Evolutionary conservation across 2,888 invertebrate species (phyloP).

Genomic region (Cloeon dipterum): DNA sequence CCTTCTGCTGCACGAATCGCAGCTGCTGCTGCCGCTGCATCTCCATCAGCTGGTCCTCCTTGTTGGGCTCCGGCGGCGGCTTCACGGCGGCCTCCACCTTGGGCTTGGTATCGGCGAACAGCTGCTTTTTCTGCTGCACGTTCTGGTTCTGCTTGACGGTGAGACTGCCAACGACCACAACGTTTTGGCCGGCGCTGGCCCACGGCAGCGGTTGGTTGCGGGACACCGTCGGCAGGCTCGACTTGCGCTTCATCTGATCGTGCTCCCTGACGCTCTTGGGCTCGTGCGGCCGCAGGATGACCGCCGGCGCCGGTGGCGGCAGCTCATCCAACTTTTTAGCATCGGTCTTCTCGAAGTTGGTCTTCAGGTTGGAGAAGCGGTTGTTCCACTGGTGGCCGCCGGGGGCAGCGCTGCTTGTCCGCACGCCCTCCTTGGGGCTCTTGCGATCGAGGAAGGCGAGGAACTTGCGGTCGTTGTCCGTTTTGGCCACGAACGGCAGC

Average conservation of each 20-base stretch:
- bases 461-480: conserved; percentile 67
- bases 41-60: conserved; percentile 2
- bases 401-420: conserved; percentile 14
- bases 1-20: background rate
- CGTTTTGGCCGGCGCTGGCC: conserved; percentile 4
- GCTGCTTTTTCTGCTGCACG: conserved; percentile 1
- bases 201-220: conserved; percentile 16
- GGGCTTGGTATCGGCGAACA: no score
- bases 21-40: conserved; percentile 1
- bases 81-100: conserved; percentile 19
- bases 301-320: no score
- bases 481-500: conserved; percentile 53
- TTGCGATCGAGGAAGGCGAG: conserved; percentile 59
- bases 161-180: conserved; percentile 6
- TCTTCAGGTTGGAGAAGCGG: conserved; percentile 63
- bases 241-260: conserved; percentile 9
- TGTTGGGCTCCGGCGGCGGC: conserved; percentile 16
- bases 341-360: conserved; percentile 48
- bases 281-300: no score
- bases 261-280: conserved; percentile 17
- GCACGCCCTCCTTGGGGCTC: conserved; percentile 21
- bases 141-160: no score
- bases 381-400: conserved; percentile 48
- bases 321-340: no score
- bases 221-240: conserved; percentile 9